Base-by-base conservation (phyloP, 2,797 vertebrate species). In the Atherinosoma microstoma region DNA sequence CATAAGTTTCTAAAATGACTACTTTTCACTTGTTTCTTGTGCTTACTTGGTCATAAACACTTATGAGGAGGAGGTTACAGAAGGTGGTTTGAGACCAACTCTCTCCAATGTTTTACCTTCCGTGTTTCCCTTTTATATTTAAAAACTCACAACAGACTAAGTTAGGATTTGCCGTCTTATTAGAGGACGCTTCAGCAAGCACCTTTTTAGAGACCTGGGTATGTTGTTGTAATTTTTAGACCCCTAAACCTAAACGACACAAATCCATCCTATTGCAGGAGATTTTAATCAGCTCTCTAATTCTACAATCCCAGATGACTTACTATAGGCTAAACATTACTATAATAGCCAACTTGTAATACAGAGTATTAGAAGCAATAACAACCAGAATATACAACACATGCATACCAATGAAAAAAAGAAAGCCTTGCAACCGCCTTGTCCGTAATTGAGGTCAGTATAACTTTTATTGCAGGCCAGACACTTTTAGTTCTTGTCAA, bases 401-500 rank as follows among this genome's bases (percentile, higher is more conserved):
- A 10, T 47, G 18, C 20, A n/a, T 9, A 9, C 45, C 45, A n/a
- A n/a, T n/a, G 20, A 36, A 15, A 49, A 15, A 49, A 42, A 22
- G 6, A 20, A 61, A 15, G 10, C n/a, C n/a, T n/a, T 6, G 15
- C 64, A 78, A 78, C 76, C 65, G 47, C 70, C 32, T 82, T 61
- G 59, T 70, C 73, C 16, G 62, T 85, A 78, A 74, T 82, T 81
- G 59, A 59, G 74, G 38, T 75, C 59, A 73, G 85, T 77, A 69
- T 80, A 83, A 80, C 42, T 73, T 85, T 91, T 89, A 86, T 76
- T 9, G 53, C 22, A 9, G 60, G 11, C 53, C 53, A 47, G 83
- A 77, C 73, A 78, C 54, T 12, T 84, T 82, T 79, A 79, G 65
- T 66, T 76, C 57, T 59, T 70, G 61, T 86, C 70, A 70, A 54